Percentiles rank a stretch among this genome's conserved stretches.
Evolutionary conservation across 2,113 vertebrate genomes (phyloP).

Genomic region (Phocoena sinus): DNA sequence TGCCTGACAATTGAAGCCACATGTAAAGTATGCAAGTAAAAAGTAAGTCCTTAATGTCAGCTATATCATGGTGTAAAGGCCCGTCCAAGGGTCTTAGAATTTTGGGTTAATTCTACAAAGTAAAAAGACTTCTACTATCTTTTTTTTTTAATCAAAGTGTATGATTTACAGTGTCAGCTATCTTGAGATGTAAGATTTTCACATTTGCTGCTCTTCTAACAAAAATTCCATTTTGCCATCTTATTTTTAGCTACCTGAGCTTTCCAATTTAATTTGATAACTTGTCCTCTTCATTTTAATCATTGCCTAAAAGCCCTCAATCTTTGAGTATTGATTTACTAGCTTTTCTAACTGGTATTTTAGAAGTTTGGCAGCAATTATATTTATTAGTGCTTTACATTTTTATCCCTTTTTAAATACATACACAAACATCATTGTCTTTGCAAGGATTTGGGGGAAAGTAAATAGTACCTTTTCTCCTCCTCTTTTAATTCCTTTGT

Average conservation of each 20-base stretch:
- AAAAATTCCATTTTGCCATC: conserved; percentile 31
- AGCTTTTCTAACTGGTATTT: background rate
- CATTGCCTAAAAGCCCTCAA: background rate
- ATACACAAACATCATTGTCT: background rate
- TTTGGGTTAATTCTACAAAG: background rate
- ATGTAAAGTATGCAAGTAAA: conserved; percentile 7
- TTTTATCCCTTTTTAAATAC: background rate
- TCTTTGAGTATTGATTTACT: background rate
- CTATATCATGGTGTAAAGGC: background rate
- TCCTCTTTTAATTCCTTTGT: conserved; percentile 11
- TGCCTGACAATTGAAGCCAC: conserved; percentile 2
- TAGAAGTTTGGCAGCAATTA: conserved; percentile 17
- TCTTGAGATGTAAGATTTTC: conserved; percentile 13
- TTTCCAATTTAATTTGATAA: background rate
- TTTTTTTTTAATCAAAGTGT: background rate
- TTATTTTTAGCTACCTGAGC: background rate
- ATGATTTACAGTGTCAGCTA: background rate
- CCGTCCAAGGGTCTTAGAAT: background rate
- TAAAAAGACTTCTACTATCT: background rate
- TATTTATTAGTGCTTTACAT: conserved; percentile 9
- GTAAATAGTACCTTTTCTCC: background rate
- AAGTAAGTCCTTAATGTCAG: background rate
- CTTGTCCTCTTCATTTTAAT: background rate
- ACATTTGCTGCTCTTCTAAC: background rate
- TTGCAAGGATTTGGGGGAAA: background rate